Evolutionary conservation across 2,113 vertebrate species (phyloP).

Genomic region (Acinonyx jubatus): DNA sequence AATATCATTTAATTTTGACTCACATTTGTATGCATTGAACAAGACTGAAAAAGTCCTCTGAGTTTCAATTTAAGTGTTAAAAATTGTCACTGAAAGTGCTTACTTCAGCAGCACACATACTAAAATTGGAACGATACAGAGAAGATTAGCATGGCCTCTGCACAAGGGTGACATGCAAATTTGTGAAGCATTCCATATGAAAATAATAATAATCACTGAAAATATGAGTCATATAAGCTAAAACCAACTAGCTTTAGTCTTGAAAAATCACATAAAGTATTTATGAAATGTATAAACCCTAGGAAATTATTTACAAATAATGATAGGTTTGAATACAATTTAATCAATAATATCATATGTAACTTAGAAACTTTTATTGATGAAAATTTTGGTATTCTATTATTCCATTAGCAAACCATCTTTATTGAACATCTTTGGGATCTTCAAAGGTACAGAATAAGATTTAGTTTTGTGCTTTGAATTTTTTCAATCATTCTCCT

Average conservation of each 20-base stretch:
- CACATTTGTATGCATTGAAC: constrained; percentile 78
- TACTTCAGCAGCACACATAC: neutral
- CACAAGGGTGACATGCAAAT: neutral
- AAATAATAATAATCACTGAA: constrained; percentile 73
- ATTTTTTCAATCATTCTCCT: neutral
- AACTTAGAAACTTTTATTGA: constrained; percentile 53
- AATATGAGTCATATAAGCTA: constrained; percentile 62
- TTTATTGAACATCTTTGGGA: neutral
- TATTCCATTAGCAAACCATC: constrained; percentile 60
- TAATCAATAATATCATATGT: constrained; percentile 63
- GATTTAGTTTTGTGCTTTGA: neutral
- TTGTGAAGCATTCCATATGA: neutral
- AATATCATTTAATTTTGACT: constrained; percentile 82
- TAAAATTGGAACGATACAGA: neutral
- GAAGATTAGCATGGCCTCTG: neutral
- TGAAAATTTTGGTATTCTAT: constrained; percentile 61
- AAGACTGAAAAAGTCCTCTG: constrained; percentile 76
- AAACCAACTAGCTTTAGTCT: constrained; percentile 72
- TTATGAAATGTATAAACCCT: constrained; percentile 68
- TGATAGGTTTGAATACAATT: constrained; percentile 58
- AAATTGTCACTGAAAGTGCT: neutral
- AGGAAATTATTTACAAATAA: constrained; percentile 69
- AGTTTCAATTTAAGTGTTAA: constrained; percentile 74
- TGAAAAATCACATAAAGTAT: constrained; percentile 57
- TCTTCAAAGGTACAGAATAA: neutral